These are phyloP conservation scores for Anguilla megastoma DNA, from an alignment of 2,797 vertebrate genomes.

Conservation along the genomic window DNA sequence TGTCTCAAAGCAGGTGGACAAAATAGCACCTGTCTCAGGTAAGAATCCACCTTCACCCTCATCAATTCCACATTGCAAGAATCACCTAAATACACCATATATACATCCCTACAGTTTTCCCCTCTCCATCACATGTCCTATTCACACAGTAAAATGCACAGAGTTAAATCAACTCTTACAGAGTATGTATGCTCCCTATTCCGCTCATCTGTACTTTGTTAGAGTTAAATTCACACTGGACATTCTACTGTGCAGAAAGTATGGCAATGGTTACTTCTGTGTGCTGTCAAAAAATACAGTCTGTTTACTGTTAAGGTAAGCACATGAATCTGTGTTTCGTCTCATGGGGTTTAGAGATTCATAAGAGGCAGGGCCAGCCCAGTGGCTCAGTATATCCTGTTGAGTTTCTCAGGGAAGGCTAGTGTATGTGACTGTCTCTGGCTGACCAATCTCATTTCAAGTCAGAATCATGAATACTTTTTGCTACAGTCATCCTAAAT, in stretches of 20 bases:
- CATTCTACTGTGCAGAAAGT: background rate
- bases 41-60: conserved; percentile 34
- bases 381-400: conserved; percentile 48
- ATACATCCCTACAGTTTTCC: background rate
- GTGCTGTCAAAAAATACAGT: conserved; percentile 55
- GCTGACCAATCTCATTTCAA: background rate
- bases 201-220: background rate
- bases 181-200: no score
- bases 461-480: background rate
- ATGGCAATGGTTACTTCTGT: conserved; percentile 25
- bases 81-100: background rate
- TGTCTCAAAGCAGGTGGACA: conserved; percentile 68
- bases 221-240: background rate
- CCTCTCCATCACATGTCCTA: background rate
- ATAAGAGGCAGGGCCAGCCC: conserved; percentile 40
- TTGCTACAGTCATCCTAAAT: conserved; percentile 28
- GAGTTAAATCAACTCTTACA: no score
- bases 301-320: conserved; percentile 62
- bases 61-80: background rate
- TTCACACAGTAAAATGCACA: background rate
- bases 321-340: conserved; percentile 48
- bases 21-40: conserved; percentile 75
- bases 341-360: conserved; percentile 51
- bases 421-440: conserved; percentile 16
- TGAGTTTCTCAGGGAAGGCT: conserved; percentile 42